Evolutionary conservation across 2,797 vertebrate genomes (phyloP), one percentile per base, ranked within the genome.

Genomic region (Triplophysa yarkandensis): DNA sequence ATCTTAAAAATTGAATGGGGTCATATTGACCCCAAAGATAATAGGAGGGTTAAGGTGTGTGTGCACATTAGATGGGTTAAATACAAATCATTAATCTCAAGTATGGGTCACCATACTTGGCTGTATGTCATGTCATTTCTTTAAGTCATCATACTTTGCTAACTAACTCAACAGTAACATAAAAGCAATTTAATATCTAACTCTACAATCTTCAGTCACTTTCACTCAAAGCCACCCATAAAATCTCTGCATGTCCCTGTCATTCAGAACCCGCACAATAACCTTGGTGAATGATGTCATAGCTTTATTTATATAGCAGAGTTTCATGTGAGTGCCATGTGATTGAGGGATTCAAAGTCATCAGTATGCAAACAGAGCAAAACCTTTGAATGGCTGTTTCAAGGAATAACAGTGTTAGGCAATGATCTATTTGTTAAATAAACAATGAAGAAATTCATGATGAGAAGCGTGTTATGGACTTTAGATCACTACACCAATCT

Each of bases 261-360:
- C 13, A 27, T 13, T 14, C 50, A 21, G n/a, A 17, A 8, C 65
- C 39, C 25, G 36, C 32, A 3, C 16, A 65, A 28, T 34, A 21
- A 13, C 50, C 14, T 27, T 21, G 30, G 25, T 23, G 30, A 27
- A 25, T 44, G 32, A 21, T 19, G 36, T 64, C 13, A n/a, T n/a
- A 57, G 27, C 27, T 3, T 58, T 32, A 17, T 58, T 32, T 32
- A 58, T 32, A 32, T 4, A 58, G 28, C 34, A 41, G 16, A 30
- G 54, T 39, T 41, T 1, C 71, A 27, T 61, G 64, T 32, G 10
- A 13, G 55, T 61, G 73, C 68, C 73, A 75, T 75, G 73, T 61
- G 73, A 11, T 30, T 27, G 19, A 30, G 17, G 36, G 63, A 13
- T 11, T 67, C 72, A 11, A 5, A 30, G 64, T 52, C 60, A 17